Evolutionary conservation across 2,888 invertebrate species (phyloP).

Genomic region (Siphlonurus alternatus): DNA sequence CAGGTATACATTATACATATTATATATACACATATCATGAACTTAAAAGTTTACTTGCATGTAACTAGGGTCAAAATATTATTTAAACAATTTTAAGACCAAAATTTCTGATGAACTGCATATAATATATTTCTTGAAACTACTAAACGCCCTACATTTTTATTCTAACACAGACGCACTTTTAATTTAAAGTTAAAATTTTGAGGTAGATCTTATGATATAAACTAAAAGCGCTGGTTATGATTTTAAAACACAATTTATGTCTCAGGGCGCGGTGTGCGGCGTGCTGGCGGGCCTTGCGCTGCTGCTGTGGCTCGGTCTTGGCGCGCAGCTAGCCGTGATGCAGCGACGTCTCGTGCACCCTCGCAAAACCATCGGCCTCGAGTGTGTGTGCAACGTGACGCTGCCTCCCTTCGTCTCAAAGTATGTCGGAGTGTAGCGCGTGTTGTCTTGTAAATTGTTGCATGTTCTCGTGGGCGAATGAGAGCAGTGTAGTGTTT

Average conservation of each 20-base stretch:
- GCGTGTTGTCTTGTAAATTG: background rate
- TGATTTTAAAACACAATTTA: background rate
- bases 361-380: background rate
- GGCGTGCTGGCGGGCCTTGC: conserved; percentile 42
- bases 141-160: no score
- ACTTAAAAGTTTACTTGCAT: no score
- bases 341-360: background rate
- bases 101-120: no score
- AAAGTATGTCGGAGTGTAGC: background rate
- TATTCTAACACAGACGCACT: background rate
- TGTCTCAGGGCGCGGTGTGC: conserved; percentile 40
- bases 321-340: conserved; percentile 46
- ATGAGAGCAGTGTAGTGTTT: no score
- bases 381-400: background rate
- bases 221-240: no score
- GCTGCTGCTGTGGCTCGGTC: conserved; percentile 43
- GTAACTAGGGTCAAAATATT: no score
- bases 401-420: background rate
- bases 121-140: no score
- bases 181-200: background rate
- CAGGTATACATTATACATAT: no score
- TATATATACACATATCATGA: no score
- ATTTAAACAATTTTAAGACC: no score
- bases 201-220: background rate
- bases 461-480: background rate